phyloP scores from a whole-genome alignment of 2,888 invertebrate genomes.

The Lampropteryx suffumata region DNA sequence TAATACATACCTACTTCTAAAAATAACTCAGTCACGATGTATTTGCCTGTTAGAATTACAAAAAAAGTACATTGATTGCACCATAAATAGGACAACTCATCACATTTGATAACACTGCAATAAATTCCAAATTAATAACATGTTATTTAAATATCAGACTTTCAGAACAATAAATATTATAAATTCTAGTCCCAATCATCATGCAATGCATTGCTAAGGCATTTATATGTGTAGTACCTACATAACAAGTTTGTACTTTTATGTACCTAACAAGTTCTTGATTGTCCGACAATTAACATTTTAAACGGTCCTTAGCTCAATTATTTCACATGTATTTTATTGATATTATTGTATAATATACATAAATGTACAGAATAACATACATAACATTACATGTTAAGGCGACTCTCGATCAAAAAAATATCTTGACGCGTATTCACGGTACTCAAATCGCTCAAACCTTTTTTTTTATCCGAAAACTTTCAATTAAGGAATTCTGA shows the following conservation, averaged over 20 bases:
- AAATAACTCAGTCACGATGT: constrained; percentile 4
- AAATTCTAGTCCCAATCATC: constrained; percentile 10
- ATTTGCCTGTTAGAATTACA: neutral
- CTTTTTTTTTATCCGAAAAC: too few relatives aligned
- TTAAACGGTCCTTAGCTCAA: neutral
- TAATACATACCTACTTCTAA: neutral
- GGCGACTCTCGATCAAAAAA: too few relatives aligned
- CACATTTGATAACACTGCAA: constrained; percentile 8
- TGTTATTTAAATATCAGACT: constrained; percentile 23
- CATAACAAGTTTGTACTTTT: neutral
- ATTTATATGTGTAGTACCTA: neutral
- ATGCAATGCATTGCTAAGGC: constrained; percentile 7
- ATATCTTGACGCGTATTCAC: too few relatives aligned
- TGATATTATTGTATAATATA: too few relatives aligned
- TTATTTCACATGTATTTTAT: neutral
- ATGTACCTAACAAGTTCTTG: neutral
- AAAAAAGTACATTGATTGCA: neutral
- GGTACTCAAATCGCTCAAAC: too few relatives aligned
- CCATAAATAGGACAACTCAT: neutral
- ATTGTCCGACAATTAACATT: constrained; percentile 6
- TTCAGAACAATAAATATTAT: constrained; percentile 13
- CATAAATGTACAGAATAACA: too few relatives aligned
- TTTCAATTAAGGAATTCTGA: too few relatives aligned
- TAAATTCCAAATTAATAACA: constrained; percentile 22
- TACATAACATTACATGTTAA: too few relatives aligned